Base-by-base conservation (phyloP, 1,140 invertebrate species). In the Bombus picipes region DNA sequence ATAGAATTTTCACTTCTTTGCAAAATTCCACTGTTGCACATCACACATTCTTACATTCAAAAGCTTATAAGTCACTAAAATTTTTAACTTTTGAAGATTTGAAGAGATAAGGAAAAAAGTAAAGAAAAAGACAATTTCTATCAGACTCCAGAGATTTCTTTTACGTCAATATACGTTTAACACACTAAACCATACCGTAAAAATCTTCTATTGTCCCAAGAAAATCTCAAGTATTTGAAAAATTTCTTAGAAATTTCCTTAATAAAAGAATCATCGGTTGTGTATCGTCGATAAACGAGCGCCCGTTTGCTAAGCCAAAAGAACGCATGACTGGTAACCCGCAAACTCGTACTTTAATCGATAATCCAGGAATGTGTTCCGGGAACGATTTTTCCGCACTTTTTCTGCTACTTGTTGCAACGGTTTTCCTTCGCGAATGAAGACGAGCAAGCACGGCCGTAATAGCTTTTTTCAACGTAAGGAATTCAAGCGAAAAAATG, bases 401-500 rank as follows among this genome's bases (percentile, higher is more conserved):
- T 70, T 39, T 39, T 70, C 32, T 70, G 22, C 37, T 10, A 22
- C 34, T 12, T 12, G 37, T 70, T 70, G 34, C 68, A 70, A 70
- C 68, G 68, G 68, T 70, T 70, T 70, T 70, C 68, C 25, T 39
- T 28, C 22, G 34, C 10, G 9, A 22, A 25, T 1, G 18, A 68
- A 68, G 66, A 22, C 18, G 66, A 37, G 9, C 68, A 34, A 39
- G 22, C 34, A n/a, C 15, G 72, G 43, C 22, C 73, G 47, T 22
- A 41, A 13, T 34, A 2, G 43, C 6, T 57, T 53, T 43, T 75
- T 53, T 28, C 43, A 25, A 32, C 6, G 34, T 22, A n/a, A 65
- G 39, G 57, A 82, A 74, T 73, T 43, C 39, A 22, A 39, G 43
- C 43, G 43, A 43, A 68, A 76, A 62, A 83, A 68, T 76, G 59